phyloP scores from a whole-genome alignment of 2,888 invertebrate species.

The Corythucha ciliata region DNA sequence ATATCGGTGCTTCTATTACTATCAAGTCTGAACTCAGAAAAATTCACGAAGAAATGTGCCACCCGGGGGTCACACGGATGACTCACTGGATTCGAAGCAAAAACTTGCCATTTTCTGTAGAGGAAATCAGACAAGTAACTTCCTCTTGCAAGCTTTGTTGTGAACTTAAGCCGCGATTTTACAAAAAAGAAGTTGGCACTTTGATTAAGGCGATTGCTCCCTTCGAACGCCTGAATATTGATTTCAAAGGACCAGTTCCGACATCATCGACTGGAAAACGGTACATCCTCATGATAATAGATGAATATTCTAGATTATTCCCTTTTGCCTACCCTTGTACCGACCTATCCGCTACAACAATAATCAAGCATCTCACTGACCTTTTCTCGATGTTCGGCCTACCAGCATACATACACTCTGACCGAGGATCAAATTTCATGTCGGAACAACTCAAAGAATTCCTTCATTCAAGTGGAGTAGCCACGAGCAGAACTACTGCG shows the following conservation, averaged over 20 bases:
- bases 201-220: conserved; percentile 30
- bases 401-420: conserved; percentile 7
- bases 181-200: conserved; percentile 10
- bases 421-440: neutral
- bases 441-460: neutral
- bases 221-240: conserved; percentile 31
- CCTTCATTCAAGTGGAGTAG: neutral
- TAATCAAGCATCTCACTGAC: conserved; percentile 9
- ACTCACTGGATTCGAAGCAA: conserved; percentile 29
- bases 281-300: conserved; percentile 25
- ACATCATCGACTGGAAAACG: conserved; percentile 10
- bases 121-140: conserved; percentile 26
- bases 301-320: conserved; percentile 28
- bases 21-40: conserved; percentile 15
- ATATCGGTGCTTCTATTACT: too few species aligned
- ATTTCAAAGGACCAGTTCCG: too few species aligned
- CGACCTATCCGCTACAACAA: conserved; percentile 16
- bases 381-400: neutral
- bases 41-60: conserved; percentile 27
- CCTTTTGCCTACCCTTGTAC: conserved; percentile 23
- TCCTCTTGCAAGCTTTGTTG: conserved; percentile 28
- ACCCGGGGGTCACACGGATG: conserved; percentile 30
- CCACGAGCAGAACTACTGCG: neutral
- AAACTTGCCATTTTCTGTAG: conserved; percentile 26
- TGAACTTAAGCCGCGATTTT: conserved; percentile 28